Evolutionary conservation across 2,797 vertebrate genomes (phyloP), one percentile per base, ranked within the genome.

Genomic region (Mus spretus): DNA sequence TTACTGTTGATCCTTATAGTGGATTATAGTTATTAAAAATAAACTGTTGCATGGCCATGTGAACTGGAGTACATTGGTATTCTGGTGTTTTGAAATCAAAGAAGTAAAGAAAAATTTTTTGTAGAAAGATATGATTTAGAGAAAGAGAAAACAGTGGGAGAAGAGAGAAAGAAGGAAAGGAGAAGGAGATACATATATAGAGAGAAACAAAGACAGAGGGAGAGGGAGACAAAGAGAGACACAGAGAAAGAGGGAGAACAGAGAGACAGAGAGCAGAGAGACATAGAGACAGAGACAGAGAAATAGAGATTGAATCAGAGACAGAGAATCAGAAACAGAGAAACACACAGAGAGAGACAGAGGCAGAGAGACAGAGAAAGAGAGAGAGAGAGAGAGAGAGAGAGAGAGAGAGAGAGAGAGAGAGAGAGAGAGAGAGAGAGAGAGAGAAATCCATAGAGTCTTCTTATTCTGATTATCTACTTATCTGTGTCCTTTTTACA

Each of bases 21-120:
- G 26, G 40, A 61, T 79, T 91, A 88, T 22, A 88, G 31, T 8
- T 67, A 40, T 61, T 57, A 91, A 94, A 37, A 94, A 65, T 90
- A 28, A 90, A 15, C 4, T 80, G 22, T 4, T 80, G 0, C 86
- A n/a, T 20, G 77, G 91, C 44, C 85, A 59, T 6, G 61, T 55
- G 31, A 50, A 94, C 24, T 90, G n/a, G 26, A 91, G 24, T 83
- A 55, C 37, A 67, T 12, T 92, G 24, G 85, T 63, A 10, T 94
- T 96, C 55, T 59, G 80, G 3, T 55, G 34, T 85, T 85, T 70
- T 67, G 12, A 22, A 13, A 75, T 77, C 47, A 13, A 61, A 61
- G 22, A 47, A 65, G 37, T 14, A 59, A 74, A 14, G 20, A 8
- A 47, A 74, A 75, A 20, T 50, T 61, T 1, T 94, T 20, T 40